phyloP scores from a whole-genome alignment of 2,888 invertebrate species.

The Polia nebulosa region DNA sequence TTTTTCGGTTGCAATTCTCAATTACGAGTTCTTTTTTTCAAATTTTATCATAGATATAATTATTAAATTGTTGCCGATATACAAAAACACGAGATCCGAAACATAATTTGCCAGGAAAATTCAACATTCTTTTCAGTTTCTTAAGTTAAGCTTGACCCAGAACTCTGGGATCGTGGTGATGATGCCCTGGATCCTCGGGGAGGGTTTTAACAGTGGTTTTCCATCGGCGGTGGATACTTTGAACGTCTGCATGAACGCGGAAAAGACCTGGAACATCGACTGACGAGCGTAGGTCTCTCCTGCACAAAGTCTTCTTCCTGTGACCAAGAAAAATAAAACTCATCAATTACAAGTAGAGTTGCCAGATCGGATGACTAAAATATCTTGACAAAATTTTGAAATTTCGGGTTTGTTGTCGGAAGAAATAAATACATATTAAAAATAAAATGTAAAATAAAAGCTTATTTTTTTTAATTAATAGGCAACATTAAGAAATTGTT shows the following conservation, averaged over 20 bases:
- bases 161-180: constrained; percentile 90
- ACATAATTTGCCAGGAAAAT: neutral
- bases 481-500: too few species aligned
- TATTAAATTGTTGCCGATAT: constrained; percentile 1
- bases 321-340: constrained; percentile 41
- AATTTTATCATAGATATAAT: neutral
- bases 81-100: constrained; percentile 8
- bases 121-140: constrained; percentile 61
- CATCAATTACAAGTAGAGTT: too few species aligned
- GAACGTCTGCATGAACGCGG: constrained; percentile 92
- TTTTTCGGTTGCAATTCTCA: neutral
- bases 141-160: constrained; percentile 90
- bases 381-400: too few species aligned
- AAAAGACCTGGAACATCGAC: constrained; percentile 91
- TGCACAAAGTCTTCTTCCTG: constrained; percentile 93
- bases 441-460: too few species aligned
- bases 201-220: constrained; percentile 76
- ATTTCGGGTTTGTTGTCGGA: too few species aligned
- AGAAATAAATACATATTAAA: too few species aligned
- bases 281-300: constrained; percentile 94
- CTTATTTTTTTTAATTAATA: too few species aligned
- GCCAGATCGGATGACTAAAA: too few species aligned
- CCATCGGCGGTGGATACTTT: constrained; percentile 89
- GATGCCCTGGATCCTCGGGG: constrained; percentile 88
- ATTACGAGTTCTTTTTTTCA: neutral